These are phyloP conservation scores for Bugula neritina DNA, from an alignment of 2,888 invertebrate species.

Conservation along the genomic window DNA sequence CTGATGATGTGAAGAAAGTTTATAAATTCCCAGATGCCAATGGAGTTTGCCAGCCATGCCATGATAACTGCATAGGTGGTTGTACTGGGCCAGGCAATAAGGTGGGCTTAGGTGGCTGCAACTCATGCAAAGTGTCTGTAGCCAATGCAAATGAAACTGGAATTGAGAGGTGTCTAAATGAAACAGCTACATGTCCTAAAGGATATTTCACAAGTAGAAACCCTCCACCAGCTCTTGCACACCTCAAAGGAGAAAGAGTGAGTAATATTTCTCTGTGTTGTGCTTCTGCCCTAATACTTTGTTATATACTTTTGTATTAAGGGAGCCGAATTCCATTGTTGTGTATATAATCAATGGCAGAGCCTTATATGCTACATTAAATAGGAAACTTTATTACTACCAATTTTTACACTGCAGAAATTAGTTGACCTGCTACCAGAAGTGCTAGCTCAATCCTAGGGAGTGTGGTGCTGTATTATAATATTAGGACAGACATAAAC, in stretches of 20 bases:
- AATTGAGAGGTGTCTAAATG: conserved; percentile 25
- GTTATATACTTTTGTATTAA: no score
- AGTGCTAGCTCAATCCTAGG: no score
- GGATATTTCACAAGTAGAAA: conserved; percentile 50
- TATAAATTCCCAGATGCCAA: conserved; percentile 64
- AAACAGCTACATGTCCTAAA: conserved; percentile 62
- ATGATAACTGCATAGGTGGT: conserved; percentile 73
- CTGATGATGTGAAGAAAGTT: conserved; percentile 51
- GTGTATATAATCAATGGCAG: no score
- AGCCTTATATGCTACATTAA: no score
- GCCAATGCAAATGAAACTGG: conserved; percentile 58
- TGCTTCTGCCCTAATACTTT: no score
- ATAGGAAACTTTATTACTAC: no score
- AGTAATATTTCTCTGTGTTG: background rate
- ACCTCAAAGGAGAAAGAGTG: conserved; percentile 14
- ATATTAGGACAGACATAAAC: no score
- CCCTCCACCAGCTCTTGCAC: conserved; percentile 1
- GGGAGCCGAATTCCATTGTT: no score
- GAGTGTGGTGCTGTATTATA: no score
- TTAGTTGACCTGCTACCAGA: no score
- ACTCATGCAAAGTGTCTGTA: conserved; percentile 82
- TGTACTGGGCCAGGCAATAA: conserved; percentile 82
- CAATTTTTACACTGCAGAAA: no score
- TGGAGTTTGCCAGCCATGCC: conserved; percentile 76
- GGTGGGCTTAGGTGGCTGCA: conserved; percentile 77